phyloP scores from a whole-genome alignment of 1,140 invertebrate species.

The Orchesella cincta region DNA sequence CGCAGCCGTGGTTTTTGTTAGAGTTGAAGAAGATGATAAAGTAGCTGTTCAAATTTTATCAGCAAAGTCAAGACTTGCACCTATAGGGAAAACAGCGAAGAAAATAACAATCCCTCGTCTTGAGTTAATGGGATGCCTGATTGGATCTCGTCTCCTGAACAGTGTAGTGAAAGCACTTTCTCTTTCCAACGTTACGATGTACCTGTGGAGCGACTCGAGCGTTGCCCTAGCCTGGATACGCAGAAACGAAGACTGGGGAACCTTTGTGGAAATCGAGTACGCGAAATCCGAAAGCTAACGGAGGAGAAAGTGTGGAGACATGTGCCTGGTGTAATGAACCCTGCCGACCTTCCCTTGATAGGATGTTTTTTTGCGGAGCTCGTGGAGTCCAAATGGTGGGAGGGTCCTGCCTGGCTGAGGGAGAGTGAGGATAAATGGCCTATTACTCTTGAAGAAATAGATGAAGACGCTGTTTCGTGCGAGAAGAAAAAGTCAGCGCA shows the following conservation, averaged over 20 bases:
- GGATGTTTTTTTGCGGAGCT: no score
- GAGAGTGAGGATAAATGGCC: not conserved
- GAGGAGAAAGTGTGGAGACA: conserved; percentile 36
- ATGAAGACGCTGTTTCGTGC: conserved; percentile 49
- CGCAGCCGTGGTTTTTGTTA: not conserved
- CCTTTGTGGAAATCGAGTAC: conserved; percentile 44
- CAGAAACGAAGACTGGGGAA: conserved; percentile 12
- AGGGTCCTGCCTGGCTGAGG: conserved; percentile 22
- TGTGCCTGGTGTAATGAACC: conserved; percentile 41
- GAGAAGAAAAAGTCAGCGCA: conserved; percentile 36
- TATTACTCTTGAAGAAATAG: conserved; percentile 50
- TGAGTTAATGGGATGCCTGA: conserved; percentile 55
- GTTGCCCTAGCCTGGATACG: conserved; percentile 33
- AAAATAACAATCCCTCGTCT: conserved; percentile 54
- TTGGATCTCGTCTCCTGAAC: conserved; percentile 51
- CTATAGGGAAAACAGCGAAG: no score
- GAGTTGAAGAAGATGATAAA: not conserved
- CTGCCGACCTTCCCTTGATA: conserved; percentile 42
- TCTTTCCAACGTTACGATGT: not conserved
- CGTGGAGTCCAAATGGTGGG: no score
- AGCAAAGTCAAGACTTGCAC: conserved; percentile 53
- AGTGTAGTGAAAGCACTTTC: not conserved
- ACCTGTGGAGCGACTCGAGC: conserved; percentile 43
- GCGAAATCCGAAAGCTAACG: conserved; percentile 42
- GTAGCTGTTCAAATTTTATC: conserved; percentile 32